A percentile compares a stretch with the other conserved stretches of the same genome.
These are phyloP conservation scores for Proctacanthus coquilletti DNA, from an alignment of 1,140 invertebrate species.

Conservation along the genomic window DNA sequence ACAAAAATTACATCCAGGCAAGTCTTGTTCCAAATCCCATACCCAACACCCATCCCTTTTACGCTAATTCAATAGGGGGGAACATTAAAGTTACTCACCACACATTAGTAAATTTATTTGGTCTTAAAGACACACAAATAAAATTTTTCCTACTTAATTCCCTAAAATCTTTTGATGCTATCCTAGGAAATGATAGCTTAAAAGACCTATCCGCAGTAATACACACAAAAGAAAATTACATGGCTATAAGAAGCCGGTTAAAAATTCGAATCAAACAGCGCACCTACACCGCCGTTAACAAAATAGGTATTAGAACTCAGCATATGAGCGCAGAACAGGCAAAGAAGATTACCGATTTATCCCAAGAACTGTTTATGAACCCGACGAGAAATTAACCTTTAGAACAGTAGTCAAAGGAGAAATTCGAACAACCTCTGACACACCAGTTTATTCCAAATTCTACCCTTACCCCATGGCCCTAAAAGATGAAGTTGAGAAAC, in stretches of 20 bases:
- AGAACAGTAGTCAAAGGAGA: background rate
- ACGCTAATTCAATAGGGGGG: conserved; percentile 3
- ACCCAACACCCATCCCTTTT: background rate
- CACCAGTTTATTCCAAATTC: conserved; percentile 7
- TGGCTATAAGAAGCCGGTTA: background rate
- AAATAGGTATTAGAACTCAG: background rate
- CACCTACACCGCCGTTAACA: background rate
- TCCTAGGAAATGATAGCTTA: conserved; percentile 2
- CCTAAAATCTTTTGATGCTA: background rate
- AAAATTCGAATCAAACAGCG: background rate
- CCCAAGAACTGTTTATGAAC: background rate
- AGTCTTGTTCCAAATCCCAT: background rate
- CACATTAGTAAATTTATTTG: conserved; percentile 6
- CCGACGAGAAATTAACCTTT: conserved; percentile 1
- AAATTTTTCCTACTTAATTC: conserved; percentile 5
- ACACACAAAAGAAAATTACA: background rate
- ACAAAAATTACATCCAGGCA: conserved; percentile 4
- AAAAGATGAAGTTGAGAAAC: conserved; percentile 12
- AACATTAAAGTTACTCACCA: conserved; percentile 5
- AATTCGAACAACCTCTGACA: conserved; percentile 1
- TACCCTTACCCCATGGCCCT: conserved; percentile 12
- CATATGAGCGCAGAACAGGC: background rate
- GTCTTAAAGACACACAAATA: background rate
- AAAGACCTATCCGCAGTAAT: background rate
- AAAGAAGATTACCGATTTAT: background rate